Evolutionary conservation across 2,113 vertebrate species (phyloP).

Genomic region (Brienomyrus brachyistius): DNA sequence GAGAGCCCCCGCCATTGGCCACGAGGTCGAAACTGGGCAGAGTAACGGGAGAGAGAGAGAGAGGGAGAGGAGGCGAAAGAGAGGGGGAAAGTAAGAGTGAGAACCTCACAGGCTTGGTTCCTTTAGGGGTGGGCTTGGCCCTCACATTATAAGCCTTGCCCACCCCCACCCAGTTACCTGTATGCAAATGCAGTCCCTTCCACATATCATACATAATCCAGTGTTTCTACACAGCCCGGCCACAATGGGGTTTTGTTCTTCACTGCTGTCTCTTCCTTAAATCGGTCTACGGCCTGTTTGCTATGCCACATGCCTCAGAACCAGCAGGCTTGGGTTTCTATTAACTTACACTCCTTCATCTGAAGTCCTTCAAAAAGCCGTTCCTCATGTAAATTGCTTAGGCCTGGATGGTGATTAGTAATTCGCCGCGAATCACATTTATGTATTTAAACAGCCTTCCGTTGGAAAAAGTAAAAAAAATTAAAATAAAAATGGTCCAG

Average conservation of each 20-base stretch:
- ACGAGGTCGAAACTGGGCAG: slow-evolving; percentile 75
- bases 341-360: background rate
- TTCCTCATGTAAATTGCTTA: background rate
- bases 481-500: background rate
- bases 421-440: background rate
- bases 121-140: too few species aligned
- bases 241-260: too few species aligned
- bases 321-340: background rate
- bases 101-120: background rate
- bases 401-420: background rate
- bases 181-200: background rate
- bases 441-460: background rate
- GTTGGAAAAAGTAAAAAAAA: background rate
- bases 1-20: slow-evolving; percentile 76
- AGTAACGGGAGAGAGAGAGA: background rate
- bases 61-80: background rate
- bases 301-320: background rate
- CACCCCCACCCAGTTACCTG: background rate
- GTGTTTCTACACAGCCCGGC: background rate
- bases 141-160: background rate
- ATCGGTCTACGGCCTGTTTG: background rate
- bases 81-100: background rate
- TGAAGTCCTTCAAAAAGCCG: background rate
- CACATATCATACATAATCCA: background rate
- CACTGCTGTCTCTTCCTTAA: background rate